These are phyloP conservation scores for Cyrtorhinus lividipennis DNA, from an alignment of 1,140 invertebrate species.

Conservation along the genomic window DNA sequence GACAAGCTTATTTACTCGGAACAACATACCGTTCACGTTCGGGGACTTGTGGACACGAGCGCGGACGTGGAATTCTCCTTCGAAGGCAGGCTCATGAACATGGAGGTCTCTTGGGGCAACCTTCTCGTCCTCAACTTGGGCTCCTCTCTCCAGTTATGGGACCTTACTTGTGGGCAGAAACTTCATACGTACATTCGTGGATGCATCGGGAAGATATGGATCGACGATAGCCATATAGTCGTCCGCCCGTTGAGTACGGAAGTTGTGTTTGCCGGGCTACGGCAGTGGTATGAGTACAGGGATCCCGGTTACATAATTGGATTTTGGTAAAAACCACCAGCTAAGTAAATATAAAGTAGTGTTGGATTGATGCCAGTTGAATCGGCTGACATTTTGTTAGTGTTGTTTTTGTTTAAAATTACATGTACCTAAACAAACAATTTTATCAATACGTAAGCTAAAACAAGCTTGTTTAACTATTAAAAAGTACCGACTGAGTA, in stretches of 20 bases:
- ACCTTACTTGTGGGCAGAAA: background rate
- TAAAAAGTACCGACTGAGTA: too few species aligned
- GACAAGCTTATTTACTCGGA: constrained; percentile 7
- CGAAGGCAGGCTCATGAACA: background rate
- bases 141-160: constrained; percentile 3
- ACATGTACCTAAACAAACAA: background rate
- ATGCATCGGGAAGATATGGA: background rate
- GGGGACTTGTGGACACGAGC: background rate
- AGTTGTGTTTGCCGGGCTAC: too few species aligned
- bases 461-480: too few species aligned
- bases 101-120: background rate
- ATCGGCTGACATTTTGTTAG: background rate
- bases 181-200: background rate
- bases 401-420: background rate
- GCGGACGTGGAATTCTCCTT: background rate
- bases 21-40: background rate
- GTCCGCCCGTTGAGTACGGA: background rate
- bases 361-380: background rate
- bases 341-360: background rate
- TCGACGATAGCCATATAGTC: constrained; percentile 1
- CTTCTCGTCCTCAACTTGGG: constrained; percentile 1
- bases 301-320: background rate
- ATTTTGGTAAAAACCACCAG: background rate
- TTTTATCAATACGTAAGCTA: background rate
- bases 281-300: too few species aligned